Evolutionary conservation across 2,113 vertebrate species (phyloP), one percentile per base, ranked within the genome.

Genomic region (Pelmatolapia mariae): DNA sequence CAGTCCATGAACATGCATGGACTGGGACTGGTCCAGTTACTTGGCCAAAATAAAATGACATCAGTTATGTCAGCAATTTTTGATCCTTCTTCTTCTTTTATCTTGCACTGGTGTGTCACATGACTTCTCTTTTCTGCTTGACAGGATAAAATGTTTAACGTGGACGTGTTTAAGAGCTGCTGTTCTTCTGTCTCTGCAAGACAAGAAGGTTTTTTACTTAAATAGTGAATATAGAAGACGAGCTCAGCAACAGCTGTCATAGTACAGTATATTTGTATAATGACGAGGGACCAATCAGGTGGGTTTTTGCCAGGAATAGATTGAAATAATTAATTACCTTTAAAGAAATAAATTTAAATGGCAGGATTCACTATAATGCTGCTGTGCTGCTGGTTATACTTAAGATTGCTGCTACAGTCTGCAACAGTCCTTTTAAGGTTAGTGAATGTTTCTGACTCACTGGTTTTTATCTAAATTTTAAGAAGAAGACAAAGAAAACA

Each of bases 41-140:
- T 97, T 97, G 63, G n/a, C 29, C 8, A 86, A 12, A 10, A 43
- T 19, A 33, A 63, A 63, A 63, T 4, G 16, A 2, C 5, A 19
- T 63, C 59, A 63, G 59, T 63, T 63, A 63, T 36, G 59, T 63
- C 31, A n/a, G 31, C 59, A 63, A 1, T 2, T 50, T 9, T 18
- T 40, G 4, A 22, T 36, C n/a, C n/a, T n/a, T 68, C 12, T 68
- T 43, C 10, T 1, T 15, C 15, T 2, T 9, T 7, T 43, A 10
- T 3, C n/a, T 47, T 26, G 7, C 22, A 40, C 13, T 9, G 11
- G 29, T 53, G 29, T 71, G 13, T 92, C 86, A 86, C 97, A 96
- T 93, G 4, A 97, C 95, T 88, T 96, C 96, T 97, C 96, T 92
- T 95, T 96, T 82, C 96, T 95, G 93, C 97, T 97, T 12, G 94